Base-by-base conservation (phyloP, 2,113 vertebrate species). In the Orcinus orca region DNA sequence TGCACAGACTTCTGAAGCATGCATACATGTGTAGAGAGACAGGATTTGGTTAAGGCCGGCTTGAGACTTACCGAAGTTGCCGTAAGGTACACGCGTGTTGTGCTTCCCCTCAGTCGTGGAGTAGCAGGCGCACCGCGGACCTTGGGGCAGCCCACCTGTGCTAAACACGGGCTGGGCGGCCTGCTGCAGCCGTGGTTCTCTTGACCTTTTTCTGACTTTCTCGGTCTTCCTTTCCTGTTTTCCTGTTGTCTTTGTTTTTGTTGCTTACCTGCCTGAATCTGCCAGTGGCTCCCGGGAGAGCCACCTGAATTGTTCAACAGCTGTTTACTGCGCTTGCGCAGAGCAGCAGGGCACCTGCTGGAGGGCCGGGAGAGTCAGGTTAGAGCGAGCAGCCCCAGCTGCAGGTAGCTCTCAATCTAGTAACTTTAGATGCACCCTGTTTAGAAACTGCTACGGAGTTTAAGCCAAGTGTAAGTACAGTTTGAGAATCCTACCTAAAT, bases 1-100 rank as follows among this genome's bases (percentile, higher is more conserved):
- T 91, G 15, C 29, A 20, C 63, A 53, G 44, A 53, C 58, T 36
- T 82, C 13, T 47, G 74, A 77, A 18, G 85, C 53, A 14, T n/a
- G 20, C 1, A 11, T 18, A 41, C 25, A 21, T n/a, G 10, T 3
- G 31, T 23, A 20, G 4, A 58, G 8, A 77, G n/a, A 67, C 17
- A 8, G 6, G 80, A n/a, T 38, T 29, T 74, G 8, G n/a, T 31
- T 55, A 60, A 44, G 31, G 47, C 47, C 26, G 29, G 63, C 38
- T 13, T 65, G 18, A 68, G 60, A 5, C 33, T 21, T 47, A 1
- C 18, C 26, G 33, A 15, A 41, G 67, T 90, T 26, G 3, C 29
- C 0, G 0, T 0, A 10, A 15, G 10, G 12, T 50, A 0, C 10
- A 3, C 0, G 0, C 10, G 17, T 10, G 9, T 15, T 62, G 25